Evolutionary conservation across 2,113 vertebrate species (phyloP).

Genomic region (Gallinago jamesoni): DNA sequence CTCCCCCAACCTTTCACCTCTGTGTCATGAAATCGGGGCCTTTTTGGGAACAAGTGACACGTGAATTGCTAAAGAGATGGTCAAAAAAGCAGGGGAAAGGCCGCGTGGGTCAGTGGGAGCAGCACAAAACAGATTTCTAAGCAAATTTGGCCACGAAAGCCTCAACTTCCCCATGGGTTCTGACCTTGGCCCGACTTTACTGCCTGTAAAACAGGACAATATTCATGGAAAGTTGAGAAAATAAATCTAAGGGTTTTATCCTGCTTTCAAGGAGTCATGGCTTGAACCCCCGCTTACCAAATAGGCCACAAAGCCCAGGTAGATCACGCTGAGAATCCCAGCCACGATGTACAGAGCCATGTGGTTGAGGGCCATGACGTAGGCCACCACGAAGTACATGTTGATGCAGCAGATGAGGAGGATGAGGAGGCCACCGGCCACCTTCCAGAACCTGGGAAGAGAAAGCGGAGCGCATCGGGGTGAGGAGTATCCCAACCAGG

Average conservation of each 20-base stretch:
- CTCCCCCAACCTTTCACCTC: too few relatives aligned
- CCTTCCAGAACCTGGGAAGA: slow-evolving; percentile 83
- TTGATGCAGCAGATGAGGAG: slow-evolving; percentile 90
- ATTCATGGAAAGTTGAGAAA: neutral
- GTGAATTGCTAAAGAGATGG: too few relatives aligned
- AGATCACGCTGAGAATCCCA: slow-evolving; percentile 81
- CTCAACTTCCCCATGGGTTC: neutral
- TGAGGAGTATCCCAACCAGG: neutral
- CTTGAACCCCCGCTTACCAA: slow-evolving; percentile 79
- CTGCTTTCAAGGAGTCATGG: accelerated
- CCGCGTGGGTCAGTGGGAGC: accelerated
- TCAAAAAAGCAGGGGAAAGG: neutral
- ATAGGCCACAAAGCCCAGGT: slow-evolving; percentile 89
- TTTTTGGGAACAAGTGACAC: too few relatives aligned
- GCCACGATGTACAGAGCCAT: slow-evolving; percentile 82
- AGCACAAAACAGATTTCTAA: neutral
- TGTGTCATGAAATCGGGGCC: too few relatives aligned
- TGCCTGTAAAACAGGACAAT: neutral
- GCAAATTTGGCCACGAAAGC: neutral
- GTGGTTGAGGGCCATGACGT: slow-evolving; percentile 83
- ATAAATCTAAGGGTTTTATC: neutral
- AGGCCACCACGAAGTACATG: slow-evolving; percentile 93
- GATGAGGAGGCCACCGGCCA: slow-evolving; percentile 83
- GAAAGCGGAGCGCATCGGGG: accelerated
- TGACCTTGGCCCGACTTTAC: neutral